Conservation (phyloP, 2,888 invertebrate genomes). For the Sabatieria punctata region DNA sequence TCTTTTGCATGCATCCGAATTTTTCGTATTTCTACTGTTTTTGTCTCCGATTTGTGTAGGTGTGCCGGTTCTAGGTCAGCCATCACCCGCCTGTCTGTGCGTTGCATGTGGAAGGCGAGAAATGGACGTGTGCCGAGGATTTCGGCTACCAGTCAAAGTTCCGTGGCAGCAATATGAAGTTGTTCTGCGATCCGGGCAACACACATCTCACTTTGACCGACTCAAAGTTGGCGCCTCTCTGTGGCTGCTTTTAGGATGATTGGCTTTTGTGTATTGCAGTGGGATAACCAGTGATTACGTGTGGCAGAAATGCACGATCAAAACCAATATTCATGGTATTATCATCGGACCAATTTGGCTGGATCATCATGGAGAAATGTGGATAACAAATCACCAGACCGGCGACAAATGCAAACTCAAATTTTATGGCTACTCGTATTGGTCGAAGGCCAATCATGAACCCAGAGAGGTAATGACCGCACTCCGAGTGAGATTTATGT, state of each 20-base stretch:
- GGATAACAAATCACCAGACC: slow-evolving; percentile 67
- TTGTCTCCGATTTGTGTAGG: too few species aligned
- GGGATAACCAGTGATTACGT: too few species aligned
- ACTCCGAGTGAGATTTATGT: too few species aligned
- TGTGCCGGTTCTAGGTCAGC: slow-evolving; percentile 53
- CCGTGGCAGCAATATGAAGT: too few species aligned
- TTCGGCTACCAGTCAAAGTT: slow-evolving; percentile 98
- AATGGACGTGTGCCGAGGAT: slow-evolving; percentile 82
- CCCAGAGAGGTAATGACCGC: too few species aligned
- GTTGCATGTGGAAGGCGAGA: slow-evolving; percentile 67
- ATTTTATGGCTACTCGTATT: slow-evolving; percentile 91
- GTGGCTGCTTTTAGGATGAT: too few species aligned
- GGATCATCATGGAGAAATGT: slow-evolving; percentile 96
- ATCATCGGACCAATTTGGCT: slow-evolving; percentile 97
- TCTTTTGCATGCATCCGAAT: background rate
- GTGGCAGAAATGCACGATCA: slow-evolving; percentile 88
- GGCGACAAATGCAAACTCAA: slow-evolving; percentile 86
- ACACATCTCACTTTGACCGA: too few species aligned
- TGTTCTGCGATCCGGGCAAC: too few species aligned
- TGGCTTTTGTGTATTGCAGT: too few species aligned
- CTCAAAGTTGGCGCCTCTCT: too few species aligned
- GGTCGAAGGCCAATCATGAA: slow-evolving; percentile 66
- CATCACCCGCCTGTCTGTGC: slow-evolving; percentile 96
- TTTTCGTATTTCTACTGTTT: too few species aligned
- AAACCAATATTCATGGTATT: slow-evolving; percentile 95